Evolutionary conservation across 2,797 vertebrate genomes (phyloP).

Genomic region (Poeciliopsis gracilis): DNA sequence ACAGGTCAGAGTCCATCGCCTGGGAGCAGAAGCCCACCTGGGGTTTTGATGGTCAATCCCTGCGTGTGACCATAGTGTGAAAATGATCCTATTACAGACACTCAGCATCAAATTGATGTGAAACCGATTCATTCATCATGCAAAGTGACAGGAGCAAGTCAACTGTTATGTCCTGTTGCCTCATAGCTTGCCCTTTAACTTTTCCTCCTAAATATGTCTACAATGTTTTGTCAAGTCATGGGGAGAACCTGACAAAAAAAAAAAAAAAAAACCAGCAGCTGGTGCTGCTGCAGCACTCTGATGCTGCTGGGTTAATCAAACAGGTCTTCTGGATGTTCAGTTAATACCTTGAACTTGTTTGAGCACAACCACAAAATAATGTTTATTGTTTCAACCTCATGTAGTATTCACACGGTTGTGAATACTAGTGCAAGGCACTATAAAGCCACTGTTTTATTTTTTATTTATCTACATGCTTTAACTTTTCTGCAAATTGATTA

Average conservation of each 20-base stretch:
- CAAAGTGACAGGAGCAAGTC: constrained; percentile 69
- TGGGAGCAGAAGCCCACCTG: constrained; percentile 66
- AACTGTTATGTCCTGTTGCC: constrained; percentile 40
- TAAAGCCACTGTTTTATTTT: not conserved
- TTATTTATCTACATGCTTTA: not conserved
- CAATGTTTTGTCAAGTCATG: constrained; percentile 47
- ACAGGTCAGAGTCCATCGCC: constrained; percentile 59
- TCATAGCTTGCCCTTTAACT: constrained; percentile 25
- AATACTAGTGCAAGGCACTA: not conserved
- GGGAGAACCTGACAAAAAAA: constrained; percentile 23
- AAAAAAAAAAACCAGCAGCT: constrained; percentile 39
- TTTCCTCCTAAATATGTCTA: constrained; percentile 31
- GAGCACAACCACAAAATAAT: not conserved
- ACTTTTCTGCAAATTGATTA: not conserved
- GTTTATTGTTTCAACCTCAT: not conserved
- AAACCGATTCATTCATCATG: constrained; percentile 81
- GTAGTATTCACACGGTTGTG: not conserved
- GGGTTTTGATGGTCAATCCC: constrained; percentile 66
- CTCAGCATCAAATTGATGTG: constrained; percentile 80
- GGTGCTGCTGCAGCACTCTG: constrained; percentile 25
- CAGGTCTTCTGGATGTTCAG: not conserved
- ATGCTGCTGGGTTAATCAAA: not conserved
- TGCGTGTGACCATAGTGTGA: constrained; percentile 73
- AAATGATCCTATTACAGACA: constrained; percentile 83
- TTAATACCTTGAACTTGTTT: not conserved